Evolutionary conservation across 1,140 invertebrate genomes (phyloP).

Genomic region (Helicoverpa armigera): DNA sequence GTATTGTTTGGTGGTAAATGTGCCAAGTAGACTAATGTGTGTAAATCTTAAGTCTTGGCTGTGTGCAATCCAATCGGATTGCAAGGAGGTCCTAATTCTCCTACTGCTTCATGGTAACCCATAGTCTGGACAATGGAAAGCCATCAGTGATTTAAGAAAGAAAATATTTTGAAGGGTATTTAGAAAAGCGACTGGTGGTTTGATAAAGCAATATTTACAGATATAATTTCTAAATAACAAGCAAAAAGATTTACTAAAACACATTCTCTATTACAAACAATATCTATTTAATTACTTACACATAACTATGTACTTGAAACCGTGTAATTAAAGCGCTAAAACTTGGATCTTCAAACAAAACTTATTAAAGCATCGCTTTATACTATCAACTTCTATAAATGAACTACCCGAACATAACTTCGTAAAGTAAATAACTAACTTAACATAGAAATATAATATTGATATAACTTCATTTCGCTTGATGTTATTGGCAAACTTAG

Average conservation of each 20-base stretch:
- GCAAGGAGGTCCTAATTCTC: too few relatives aligned
- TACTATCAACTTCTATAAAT: background rate
- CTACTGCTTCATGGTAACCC: background rate
- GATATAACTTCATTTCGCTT: too few relatives aligned
- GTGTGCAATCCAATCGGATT: too few relatives aligned
- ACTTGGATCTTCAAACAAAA: background rate
- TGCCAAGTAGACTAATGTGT: too few relatives aligned
- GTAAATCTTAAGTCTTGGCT: too few relatives aligned
- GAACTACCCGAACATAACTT: background rate
- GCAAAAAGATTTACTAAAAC: too few relatives aligned
- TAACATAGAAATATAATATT: background rate
- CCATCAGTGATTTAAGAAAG: too few relatives aligned
- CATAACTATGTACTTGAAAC: background rate
- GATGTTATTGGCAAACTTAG: too few relatives aligned
- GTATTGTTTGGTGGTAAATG: constrained; percentile 49
- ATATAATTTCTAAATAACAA: background rate
- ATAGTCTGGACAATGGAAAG: too few relatives aligned
- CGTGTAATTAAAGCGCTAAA: background rate
- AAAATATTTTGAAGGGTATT: too few relatives aligned
- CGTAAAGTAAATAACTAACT: background rate
- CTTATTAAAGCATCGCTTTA: background rate
- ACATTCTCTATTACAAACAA: too few relatives aligned
- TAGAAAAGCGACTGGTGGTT: background rate
- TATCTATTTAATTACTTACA: background rate
- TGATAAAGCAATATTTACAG: background rate